Base-by-base conservation (phyloP, 2,888 invertebrate species). In the Leucoptera coffeella region DNA sequence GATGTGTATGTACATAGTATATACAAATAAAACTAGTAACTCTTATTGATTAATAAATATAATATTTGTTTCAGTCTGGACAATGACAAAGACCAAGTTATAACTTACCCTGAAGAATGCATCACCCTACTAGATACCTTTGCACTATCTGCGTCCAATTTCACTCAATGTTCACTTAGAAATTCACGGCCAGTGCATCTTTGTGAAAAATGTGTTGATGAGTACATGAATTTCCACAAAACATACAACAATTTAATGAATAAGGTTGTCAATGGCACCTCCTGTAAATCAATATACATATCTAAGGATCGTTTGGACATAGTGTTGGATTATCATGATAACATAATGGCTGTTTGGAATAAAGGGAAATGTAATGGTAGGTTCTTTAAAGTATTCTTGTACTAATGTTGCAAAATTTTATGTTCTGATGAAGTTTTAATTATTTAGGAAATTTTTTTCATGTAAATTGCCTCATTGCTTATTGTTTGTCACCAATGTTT, bases 291-390 rank as follows among this genome's bases (percentile, higher is more conserved):
- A 30, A 42, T 73, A 31, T 76, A 73, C 35, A 56, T 77, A 32
- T 77, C 80, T 36, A 55, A 75, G 28, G 82, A 82, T 42, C 60
- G 80, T 37, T 47, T 82, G 29, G 73, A 80, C 58, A 74, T 75
- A 25, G 60, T 82, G 12, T 47, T 75, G 32, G 65, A 71, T 30
- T 71, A 75, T 33, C 74, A 77, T 50, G 45, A 62, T 23, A 75
- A 71, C 39, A 73, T 74, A 35, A 39, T 56, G 30, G 47, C 61
- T 37, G 49, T 81, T 33, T 82, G 81, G 81, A 47, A 58, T 14
- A 67, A 73, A 44, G 81, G 77, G 27, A 73, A 75, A 39, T 82
- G 82, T 50, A 56, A 74, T 50, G 72, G 82, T 81, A 56, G 47
- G 50, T 44, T 26, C 10, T 26, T 30, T 17, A 4, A 6, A 28